phyloP scores from a whole-genome alignment of 2,797 vertebrate genomes.

The Clamator glandarius region DNA sequence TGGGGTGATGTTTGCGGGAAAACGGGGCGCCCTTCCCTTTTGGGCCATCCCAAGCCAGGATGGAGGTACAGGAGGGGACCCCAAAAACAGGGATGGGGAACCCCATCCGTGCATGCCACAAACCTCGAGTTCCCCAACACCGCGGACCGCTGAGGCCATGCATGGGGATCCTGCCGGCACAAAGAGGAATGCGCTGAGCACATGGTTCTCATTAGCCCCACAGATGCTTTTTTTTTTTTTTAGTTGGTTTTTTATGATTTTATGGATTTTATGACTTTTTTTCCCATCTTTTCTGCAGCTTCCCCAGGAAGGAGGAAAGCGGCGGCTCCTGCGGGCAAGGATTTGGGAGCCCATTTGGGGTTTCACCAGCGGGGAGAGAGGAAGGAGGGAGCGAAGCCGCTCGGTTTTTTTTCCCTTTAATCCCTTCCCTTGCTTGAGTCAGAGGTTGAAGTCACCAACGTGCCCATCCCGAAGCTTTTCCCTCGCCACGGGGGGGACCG shows the following conservation, averaged over 20 bases:
- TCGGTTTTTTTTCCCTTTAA: background rate
- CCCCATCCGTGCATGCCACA: background rate
- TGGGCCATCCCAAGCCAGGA: background rate
- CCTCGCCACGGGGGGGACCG: too few species aligned
- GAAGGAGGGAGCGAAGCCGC: background rate
- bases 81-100: too few species aligned
- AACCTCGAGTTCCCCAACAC: background rate
- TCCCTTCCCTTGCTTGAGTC: constrained; percentile 25
- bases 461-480: background rate
- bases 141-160: background rate
- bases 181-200: constrained; percentile 69
- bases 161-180: constrained; percentile 30
- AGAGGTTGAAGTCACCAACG: constrained; percentile 15
- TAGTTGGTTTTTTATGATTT: background rate
- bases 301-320: background rate
- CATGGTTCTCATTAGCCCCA: constrained; percentile 67
- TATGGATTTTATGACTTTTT: background rate
- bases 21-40: background rate
- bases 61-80: too few species aligned
- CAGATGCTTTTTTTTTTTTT: background rate
- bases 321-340: background rate
- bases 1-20: background rate
- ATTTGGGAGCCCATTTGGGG: background rate
- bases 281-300: background rate
- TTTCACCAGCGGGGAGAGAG: background rate